Base-by-base conservation (phyloP, 2,888 invertebrate genomes). In the Myathropa florea region DNA sequence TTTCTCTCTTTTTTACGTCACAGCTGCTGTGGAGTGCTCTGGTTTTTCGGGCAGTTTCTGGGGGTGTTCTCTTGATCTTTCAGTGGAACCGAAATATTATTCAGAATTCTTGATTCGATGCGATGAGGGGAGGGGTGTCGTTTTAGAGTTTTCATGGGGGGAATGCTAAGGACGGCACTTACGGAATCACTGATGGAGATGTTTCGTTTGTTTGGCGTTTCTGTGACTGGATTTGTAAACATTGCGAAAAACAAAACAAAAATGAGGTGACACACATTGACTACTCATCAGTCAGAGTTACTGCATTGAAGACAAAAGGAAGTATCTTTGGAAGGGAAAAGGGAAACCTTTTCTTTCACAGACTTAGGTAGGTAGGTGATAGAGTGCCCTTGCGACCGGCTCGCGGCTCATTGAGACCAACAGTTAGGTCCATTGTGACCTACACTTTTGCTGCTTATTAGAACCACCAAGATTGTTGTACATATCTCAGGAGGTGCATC, bases 71-170 rank as follows among this genome's bases (percentile, higher is more conserved):
- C 46, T 28, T n/a, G 21, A 46, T 46, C 26, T 61, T 7, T 18
- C 24, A 18, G 28, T 21, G 30, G 30, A 61, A 26, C 46, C 61
- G 33, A 64, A 57, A 73, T 53, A 53, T 63, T 73, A 73, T 73
- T 73, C 73, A 73, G 73, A 63, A 73, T 73, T 36, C 26, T 64
- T 73, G 64, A 73, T 63, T 60, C 28, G 39, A 46, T 46, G 46
- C 60, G 21, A 33, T 10, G 7, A 18, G 18, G 18, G 18, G 46
- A 1, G 18, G 4, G 46, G 18, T 46, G 46, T 6, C 46, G 18
- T 46, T 46, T 46, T 46, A 46, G 46, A 18, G 18, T 18, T 46
- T 18, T 46, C 46, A n/a, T 46, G 46, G 18, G 18, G 18, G 18
- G 46, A 46, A 46, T 46, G 46, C 46, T 18, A 46, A 46, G 46